A percentile compares a stretch with the other conserved stretches of the same genome.
Evolutionary conservation across 30 jellyfish, hydroid and myxozoan species (phyloP).

Genomic region (Rhopilema esculentum): DNA sequence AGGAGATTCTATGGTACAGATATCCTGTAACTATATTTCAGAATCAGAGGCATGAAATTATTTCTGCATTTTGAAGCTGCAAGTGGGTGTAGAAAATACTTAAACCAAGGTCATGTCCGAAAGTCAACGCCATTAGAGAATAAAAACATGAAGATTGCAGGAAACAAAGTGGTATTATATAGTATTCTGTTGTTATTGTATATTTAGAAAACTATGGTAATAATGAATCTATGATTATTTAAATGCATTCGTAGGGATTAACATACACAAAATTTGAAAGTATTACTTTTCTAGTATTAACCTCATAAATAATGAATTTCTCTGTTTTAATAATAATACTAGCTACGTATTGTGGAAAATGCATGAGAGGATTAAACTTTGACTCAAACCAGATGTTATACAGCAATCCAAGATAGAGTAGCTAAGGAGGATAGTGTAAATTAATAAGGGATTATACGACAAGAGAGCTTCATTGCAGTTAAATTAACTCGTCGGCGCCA

Average conservation of each 20-base stretch:
- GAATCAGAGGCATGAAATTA: no score
- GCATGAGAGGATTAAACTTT: background rate
- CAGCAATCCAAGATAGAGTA: background rate
- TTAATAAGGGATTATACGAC: background rate
- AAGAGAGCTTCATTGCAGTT: background rate
- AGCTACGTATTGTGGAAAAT: background rate
- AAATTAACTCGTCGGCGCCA: background rate
- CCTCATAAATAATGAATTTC: conserved; percentile 11
- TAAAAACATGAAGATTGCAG: background rate
- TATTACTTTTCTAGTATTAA: background rate
- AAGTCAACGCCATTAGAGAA: no score
- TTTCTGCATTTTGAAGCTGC: background rate
- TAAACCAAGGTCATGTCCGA: background rate
- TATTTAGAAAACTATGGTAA: conserved; percentile 32
- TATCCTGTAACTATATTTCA: no score
- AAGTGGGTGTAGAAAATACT: background rate
- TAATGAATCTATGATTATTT: conserved; percentile 31
- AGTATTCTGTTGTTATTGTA: background rate
- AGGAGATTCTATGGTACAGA: no score
- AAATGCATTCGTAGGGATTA: background rate
- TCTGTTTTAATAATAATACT: conserved; percentile 3
- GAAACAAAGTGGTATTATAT: background rate
- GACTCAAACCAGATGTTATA: conserved; percentile 13
- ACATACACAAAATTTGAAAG: conserved; percentile 7
- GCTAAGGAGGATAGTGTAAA: background rate